A percentile compares a stretch with the other conserved stretches of the same genome.
These are phyloP conservation scores for Antigone vipio DNA, from an alignment of 2,113 vertebrate genomes.

Conservation along the genomic window DNA sequence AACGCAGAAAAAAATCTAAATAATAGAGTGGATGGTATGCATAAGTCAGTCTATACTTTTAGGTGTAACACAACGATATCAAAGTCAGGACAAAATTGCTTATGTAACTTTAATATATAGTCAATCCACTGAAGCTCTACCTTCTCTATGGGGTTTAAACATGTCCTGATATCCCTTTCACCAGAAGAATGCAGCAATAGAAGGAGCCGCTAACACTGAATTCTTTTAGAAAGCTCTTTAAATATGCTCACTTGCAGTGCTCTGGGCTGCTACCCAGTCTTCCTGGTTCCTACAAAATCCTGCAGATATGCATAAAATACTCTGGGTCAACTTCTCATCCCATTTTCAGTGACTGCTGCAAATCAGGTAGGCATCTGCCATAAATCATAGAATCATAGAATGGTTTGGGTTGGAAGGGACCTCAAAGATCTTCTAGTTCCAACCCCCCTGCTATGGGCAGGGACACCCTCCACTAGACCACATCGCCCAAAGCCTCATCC, in stretches of 20 bases:
- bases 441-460: no score
- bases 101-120: not conserved
- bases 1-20: not conserved
- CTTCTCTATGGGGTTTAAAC: not conserved
- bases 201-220: not conserved
- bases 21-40: not conserved
- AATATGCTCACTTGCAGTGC: not conserved
- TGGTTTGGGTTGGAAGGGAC: no score
- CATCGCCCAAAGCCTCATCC: no score
- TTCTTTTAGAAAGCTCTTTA: not conserved
- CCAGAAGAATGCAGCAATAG: not conserved
- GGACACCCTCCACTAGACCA: no score
- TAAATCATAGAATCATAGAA: not conserved
- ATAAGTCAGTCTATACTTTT: not conserved
- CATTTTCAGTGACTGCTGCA: not conserved
- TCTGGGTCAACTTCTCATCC: not conserved
- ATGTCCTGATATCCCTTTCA: not conserved
- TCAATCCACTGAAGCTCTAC: not conserved
- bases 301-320: not conserved
- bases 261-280: not conserved
- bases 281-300: not conserved
- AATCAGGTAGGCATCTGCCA: not conserved
- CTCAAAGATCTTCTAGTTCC: no score
- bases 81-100: not conserved
- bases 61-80: not conserved